Base-by-base conservation (phyloP, 2,888 invertebrate genomes). In the Thecophora atra region DNA sequence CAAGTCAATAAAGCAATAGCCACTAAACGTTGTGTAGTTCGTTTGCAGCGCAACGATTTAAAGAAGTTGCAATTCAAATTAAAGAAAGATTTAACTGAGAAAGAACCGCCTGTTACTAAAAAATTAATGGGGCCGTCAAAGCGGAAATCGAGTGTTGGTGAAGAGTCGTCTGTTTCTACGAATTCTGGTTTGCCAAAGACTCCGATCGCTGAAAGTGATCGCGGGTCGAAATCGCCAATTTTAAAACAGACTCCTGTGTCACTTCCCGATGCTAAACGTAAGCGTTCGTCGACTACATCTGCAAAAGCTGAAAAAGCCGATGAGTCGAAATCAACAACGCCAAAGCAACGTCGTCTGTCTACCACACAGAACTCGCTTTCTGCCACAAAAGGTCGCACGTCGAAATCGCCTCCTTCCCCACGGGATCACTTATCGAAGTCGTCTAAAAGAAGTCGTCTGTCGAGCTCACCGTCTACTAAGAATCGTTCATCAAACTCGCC, bases 1-100 rank as follows among this genome's bases (percentile, higher is more conserved):
- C 54, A 19, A 21, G 3, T 21, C 8, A 71, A 72, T 52, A 37
- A 58, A 8, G 8, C 62, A 75, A 60, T 44, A 69, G 26, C 37
- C 72, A 17, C 75, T 0, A 78, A 76, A 58, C 63, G 71, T 2
- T 78, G 78, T 47, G 71, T 74, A 30, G 78, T 78, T 4, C 72
- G 76, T 54, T 56, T 78, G 51, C 74, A 52, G 26, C 73, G 76
- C 17, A 70, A 75, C 51, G 74, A 78, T 74, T 68, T 78, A 13
- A 28, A 73, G 60, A 72, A 74, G 28, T 47, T 77, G 13, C 69
- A 73, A 21, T 21, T 66, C 75, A 11, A 47, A 47, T 47, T n/a
- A 4, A 5, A n/a, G 17, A n/a, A 47, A 17, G 47, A 5, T 56
- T 66, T 28, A 24, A 71, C 68, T 24, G 44, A 64, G 52, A 76